Evolutionary conservation across 2,113 vertebrate genomes (phyloP).

Genomic region (Thunnus thynnus): DNA sequence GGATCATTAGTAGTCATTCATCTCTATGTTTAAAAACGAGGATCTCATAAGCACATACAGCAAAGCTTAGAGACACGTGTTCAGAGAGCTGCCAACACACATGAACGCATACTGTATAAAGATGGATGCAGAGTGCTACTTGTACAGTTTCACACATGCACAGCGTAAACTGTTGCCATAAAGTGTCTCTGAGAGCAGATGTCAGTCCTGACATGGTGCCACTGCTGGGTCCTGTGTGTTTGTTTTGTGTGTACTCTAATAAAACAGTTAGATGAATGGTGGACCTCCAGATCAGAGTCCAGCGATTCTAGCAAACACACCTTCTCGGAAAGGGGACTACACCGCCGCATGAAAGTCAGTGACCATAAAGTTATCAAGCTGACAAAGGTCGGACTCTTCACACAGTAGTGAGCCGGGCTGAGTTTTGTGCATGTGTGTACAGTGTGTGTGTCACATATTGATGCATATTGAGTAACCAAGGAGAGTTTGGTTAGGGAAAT

Average conservation of each 20-base stretch:
- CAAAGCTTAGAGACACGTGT: not conserved
- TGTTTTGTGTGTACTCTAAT: slow-evolving; percentile 63
- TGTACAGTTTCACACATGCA: slow-evolving; percentile 17
- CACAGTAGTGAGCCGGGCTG: not conserved
- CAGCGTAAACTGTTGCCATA: slow-evolving; percentile 3
- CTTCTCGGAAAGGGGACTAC: not conserved
- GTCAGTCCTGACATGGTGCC: slow-evolving; percentile 13
- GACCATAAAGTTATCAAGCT: slow-evolving; percentile 49
- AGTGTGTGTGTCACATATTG: not conserved
- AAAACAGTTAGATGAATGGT: slow-evolving; percentile 56
- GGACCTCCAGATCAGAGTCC: slow-evolving; percentile 75
- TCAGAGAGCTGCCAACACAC: not conserved
- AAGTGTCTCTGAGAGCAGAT: slow-evolving; percentile 51
- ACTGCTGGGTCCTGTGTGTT: slow-evolving; percentile 55
- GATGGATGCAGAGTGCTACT: not conserved
- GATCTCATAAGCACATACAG: not conserved
- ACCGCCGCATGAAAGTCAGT: slow-evolving; percentile 40
- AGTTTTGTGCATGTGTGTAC: not conserved
- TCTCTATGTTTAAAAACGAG: slow-evolving; percentile 1
- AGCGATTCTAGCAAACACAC: slow-evolving; percentile 66
- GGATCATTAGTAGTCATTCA: not conserved
- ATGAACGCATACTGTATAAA: not conserved
- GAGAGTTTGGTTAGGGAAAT: slow-evolving; percentile 34
- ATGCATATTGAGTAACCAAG: not conserved
- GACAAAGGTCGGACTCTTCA: slow-evolving; percentile 27